These are phyloP conservation scores for Syngnathoides biaculeatus DNA, from an alignment of 2,113 vertebrate species.

Conservation along the genomic window DNA sequence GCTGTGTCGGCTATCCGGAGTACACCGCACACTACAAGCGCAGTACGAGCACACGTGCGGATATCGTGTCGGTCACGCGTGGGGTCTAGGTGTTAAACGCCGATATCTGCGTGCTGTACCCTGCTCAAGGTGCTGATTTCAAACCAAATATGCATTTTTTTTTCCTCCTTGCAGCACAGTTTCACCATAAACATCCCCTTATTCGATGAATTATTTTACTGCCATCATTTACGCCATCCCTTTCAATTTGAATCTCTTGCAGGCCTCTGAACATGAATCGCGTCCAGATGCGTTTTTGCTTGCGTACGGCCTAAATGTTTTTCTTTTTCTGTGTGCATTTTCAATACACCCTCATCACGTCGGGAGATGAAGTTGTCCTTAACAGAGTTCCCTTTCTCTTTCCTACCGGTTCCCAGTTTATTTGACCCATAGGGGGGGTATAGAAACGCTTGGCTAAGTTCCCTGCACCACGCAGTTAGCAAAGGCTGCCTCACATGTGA, in stretches of 20 bases:
- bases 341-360: background rate
- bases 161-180: background rate
- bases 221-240: background rate
- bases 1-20: background rate
- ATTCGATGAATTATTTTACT: background rate
- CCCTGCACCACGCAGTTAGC: background rate
- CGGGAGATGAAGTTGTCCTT: background rate
- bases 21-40: background rate
- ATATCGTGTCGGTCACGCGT: no score
- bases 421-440: background rate
- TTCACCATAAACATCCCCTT: background rate
- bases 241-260: background rate
- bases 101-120: background rate
- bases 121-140: background rate
- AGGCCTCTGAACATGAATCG: background rate
- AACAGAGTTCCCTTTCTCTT: background rate
- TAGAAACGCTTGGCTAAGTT: slow-evolving; percentile 1
- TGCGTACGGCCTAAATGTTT: background rate
- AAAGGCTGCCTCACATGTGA: background rate
- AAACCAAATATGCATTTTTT: background rate
- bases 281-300: background rate
- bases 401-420: background rate
- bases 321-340: background rate
- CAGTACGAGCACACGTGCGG: no score
- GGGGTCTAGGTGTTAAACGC: background rate